Evolutionary conservation across 2,888 invertebrate species (phyloP).

Genomic region (Drosophila histrio): DNA sequence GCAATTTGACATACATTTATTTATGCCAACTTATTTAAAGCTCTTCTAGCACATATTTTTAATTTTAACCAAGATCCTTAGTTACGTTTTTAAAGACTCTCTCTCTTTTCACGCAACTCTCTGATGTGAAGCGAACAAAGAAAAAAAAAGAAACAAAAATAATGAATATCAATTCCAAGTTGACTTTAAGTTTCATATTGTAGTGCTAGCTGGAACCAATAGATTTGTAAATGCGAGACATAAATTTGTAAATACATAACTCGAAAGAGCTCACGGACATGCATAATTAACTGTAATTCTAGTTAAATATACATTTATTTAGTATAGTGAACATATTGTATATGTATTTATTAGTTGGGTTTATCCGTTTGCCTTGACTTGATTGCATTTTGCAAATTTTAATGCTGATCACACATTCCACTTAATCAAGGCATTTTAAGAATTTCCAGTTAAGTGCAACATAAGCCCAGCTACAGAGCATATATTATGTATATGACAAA

Average conservation of each 20-base stretch:
- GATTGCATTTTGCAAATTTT: conserved; percentile 9
- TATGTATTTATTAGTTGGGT: conserved; percentile 28
- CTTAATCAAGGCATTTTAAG: conserved; percentile 6
- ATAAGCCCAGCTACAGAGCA: conserved; percentile 18
- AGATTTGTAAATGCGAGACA: conserved; percentile 63
- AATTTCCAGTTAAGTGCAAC: conserved; percentile 8
- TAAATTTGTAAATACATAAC: conserved; percentile 61
- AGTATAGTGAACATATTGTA: conserved; percentile 37
- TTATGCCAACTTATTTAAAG: conserved; percentile 73
- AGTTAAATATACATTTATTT: conserved; percentile 61
- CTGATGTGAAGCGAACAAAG: conserved; percentile 25
- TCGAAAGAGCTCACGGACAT: conserved; percentile 63
- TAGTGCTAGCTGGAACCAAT: conserved; percentile 73
- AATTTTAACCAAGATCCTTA: conserved; percentile 30
- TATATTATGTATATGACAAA: conserved; percentile 39
- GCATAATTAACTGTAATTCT: conserved; percentile 47
- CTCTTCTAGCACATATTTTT: conserved; percentile 52
- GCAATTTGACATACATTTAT: conserved; percentile 66
- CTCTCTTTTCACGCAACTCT: neutral
- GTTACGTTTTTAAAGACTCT: conserved; percentile 18
- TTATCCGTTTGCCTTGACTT: neutral
- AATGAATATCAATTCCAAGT: conserved; percentile 31
- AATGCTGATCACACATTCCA: conserved; percentile 42
- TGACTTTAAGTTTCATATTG: conserved; percentile 36
- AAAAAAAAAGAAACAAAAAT: neutral